These are phyloP conservation scores for Oscheius sp. DNA, from an alignment of 2,888 invertebrate species.

Conservation along the genomic window DNA sequence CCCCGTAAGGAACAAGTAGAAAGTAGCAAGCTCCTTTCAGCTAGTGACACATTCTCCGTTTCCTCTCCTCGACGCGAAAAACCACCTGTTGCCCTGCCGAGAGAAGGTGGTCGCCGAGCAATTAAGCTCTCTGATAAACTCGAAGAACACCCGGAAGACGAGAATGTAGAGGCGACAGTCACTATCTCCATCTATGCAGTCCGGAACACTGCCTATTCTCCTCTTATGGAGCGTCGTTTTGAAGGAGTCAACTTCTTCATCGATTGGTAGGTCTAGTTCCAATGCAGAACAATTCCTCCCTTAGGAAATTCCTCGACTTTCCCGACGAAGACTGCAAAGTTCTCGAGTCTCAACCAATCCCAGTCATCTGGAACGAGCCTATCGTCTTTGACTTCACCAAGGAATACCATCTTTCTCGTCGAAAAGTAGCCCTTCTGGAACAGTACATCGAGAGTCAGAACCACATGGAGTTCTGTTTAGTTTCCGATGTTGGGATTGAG, in stretches of 20 bases:
- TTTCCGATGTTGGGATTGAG: slow-evolving; percentile 50
- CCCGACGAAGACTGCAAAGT: slow-evolving; percentile 41
- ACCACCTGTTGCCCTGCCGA: slow-evolving; percentile 44
- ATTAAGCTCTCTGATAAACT: slow-evolving; percentile 38
- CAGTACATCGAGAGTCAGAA: slow-evolving; percentile 66
- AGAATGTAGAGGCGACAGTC: slow-evolving; percentile 37
- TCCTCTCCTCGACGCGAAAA: slow-evolving; percentile 50
- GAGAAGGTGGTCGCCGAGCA: slow-evolving; percentile 44
- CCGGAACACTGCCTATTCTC: slow-evolving; percentile 49
- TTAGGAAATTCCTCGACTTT: slow-evolving; percentile 45
- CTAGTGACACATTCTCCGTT: slow-evolving; percentile 66
- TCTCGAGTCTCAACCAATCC: slow-evolving; percentile 39
- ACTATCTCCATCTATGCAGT: slow-evolving; percentile 49
- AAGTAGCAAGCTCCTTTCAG: slow-evolving; percentile 43
- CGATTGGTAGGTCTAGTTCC: slow-evolving; percentile 37
- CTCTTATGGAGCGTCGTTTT: slow-evolving; percentile 43
- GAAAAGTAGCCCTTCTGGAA: slow-evolving; percentile 59
- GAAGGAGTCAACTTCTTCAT: slow-evolving; percentile 47
- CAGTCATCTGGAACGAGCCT: slow-evolving; percentile 37
- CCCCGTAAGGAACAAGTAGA: slow-evolving; percentile 54
- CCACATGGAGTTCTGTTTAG: slow-evolving; percentile 61
- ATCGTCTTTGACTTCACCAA: slow-evolving; percentile 38
- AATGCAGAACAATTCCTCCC: background rate
- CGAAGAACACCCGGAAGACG: slow-evolving; percentile 15
- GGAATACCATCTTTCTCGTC: slow-evolving; percentile 62